A percentile compares a stretch with the other conserved stretches of the same genome.
Conservation (phyloP, 2,888 invertebrate genomes). For the Ryuthela nishihirai region DNA sequence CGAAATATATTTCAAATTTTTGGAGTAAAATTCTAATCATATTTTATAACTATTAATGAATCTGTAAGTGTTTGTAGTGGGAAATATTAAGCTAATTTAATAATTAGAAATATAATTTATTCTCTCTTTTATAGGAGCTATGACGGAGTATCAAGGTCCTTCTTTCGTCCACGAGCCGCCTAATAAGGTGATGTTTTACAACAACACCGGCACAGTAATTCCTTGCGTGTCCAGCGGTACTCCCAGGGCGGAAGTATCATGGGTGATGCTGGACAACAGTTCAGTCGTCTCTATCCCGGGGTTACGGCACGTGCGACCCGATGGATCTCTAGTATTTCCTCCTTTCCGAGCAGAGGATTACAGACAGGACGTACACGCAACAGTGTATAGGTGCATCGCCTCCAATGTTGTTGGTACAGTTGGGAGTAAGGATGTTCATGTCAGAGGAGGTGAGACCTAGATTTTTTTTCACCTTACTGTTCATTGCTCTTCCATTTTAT, state of each 20-base stretch:
- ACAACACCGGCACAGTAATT: slow-evolving; percentile 22
- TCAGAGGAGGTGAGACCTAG: slow-evolving; percentile 89
- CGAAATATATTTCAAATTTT: no score
- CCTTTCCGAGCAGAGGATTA: slow-evolving; percentile 92
- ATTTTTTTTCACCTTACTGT: no score
- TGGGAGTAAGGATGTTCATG: slow-evolving; percentile 86
- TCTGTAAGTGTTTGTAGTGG: no score
- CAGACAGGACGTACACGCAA: slow-evolving; percentile 88
- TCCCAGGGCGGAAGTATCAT: slow-evolving; percentile 17
- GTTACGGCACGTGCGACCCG: slow-evolving; percentile 30
- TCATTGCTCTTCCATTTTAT: no score
- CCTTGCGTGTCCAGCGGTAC: slow-evolving; percentile 30
- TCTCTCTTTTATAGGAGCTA: slow-evolving; percentile 2
- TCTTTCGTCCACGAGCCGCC: slow-evolving; percentile 36
- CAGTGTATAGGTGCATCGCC: slow-evolving; percentile 88
- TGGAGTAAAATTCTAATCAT: no score
- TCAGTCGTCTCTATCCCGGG: slow-evolving; percentile 18
- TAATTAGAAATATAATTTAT: neutral
- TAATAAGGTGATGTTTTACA: slow-evolving; percentile 27
- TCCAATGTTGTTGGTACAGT: slow-evolving; percentile 84
- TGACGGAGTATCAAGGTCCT: slow-evolving; percentile 27
- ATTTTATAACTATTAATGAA: no score
- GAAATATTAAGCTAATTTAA: no score
- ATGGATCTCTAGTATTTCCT: slow-evolving; percentile 89
- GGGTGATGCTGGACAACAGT: slow-evolving; percentile 19